Conservation (phyloP, 1,140 invertebrate genomes). For the Megalopta genalis region DNA sequence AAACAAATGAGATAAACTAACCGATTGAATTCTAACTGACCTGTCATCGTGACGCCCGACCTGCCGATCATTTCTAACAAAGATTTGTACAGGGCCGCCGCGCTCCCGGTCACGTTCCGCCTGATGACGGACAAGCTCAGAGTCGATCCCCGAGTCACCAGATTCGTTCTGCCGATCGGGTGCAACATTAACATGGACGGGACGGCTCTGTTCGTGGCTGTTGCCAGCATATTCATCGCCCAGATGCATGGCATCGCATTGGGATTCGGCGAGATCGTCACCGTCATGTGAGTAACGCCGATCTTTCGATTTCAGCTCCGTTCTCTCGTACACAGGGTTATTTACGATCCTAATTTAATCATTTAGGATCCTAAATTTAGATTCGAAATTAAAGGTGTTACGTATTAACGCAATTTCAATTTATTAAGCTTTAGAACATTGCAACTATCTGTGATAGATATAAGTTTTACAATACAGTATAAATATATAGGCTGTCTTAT, state of each 20-base stretch:
- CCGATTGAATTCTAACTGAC: too few relatives aligned
- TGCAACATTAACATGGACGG: conserved; percentile 97
- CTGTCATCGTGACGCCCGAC: conserved; percentile 20
- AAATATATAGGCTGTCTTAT: too few relatives aligned
- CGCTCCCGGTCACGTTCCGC: conserved; percentile 95
- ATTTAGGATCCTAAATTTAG: too few relatives aligned
- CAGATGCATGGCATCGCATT: conserved; percentile 93
- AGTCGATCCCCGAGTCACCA: conserved; percentile 93
- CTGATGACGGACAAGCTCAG: conserved; percentile 95
- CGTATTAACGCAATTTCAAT: too few relatives aligned
- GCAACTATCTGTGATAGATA: too few relatives aligned
- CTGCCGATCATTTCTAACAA: conserved; percentile 71
- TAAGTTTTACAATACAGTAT: too few relatives aligned
- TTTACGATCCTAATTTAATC: too few relatives aligned
- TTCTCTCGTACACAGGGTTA: too few relatives aligned
- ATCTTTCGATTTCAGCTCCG: too few relatives aligned
- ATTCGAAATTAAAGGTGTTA: too few relatives aligned
- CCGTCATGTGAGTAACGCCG: conserved; percentile 85
- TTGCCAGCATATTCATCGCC: conserved; percentile 94
- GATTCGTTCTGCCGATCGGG: conserved; percentile 94
- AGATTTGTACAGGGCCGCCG: conserved; percentile 89
- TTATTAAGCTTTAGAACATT: too few relatives aligned
- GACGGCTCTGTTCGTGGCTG: conserved; percentile 93
- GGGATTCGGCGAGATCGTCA: conserved; percentile 88
- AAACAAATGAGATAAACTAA: too few relatives aligned